phyloP scores from a whole-genome alignment of 2,888 invertebrate species.

The Alcis repandata region DNA sequence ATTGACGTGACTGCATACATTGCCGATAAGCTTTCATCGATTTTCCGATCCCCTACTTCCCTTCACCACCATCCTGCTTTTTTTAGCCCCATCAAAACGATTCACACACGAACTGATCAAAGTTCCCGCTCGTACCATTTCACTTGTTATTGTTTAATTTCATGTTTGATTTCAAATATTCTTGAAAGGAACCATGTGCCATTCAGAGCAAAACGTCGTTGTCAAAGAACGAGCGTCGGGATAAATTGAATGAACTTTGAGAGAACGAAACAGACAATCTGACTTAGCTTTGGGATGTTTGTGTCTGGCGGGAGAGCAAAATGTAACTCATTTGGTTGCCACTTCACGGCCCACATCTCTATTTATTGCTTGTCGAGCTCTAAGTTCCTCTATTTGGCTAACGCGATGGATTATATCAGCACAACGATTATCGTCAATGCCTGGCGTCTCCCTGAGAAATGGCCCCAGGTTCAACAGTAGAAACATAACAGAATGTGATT shows the following conservation, averaged over 20 bases:
- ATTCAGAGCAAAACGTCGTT: constrained; percentile 14
- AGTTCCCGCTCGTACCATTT: constrained; percentile 11
- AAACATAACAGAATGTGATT: constrained; percentile 4
- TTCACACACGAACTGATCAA: constrained; percentile 19
- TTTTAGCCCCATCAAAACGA: constrained; percentile 44
- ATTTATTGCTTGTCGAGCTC: constrained; percentile 10
- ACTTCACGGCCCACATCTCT: constrained; percentile 9
- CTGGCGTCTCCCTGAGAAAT: background rate
- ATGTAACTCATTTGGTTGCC: constrained; percentile 16
- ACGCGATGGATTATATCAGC: background rate
- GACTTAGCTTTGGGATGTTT: constrained; percentile 17
- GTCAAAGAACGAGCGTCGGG: constrained; percentile 18
- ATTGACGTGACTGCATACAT: constrained; percentile 67
- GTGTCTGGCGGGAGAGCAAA: constrained; percentile 4
- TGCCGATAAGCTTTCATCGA: constrained; percentile 65
- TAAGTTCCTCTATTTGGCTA: background rate
- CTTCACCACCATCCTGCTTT: constrained; percentile 48
- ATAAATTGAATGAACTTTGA: constrained; percentile 25
- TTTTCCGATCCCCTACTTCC: constrained; percentile 62
- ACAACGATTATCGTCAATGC: background rate
- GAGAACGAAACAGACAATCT: constrained; percentile 12
- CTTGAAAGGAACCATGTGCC: constrained; percentile 1
- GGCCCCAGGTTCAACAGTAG: background rate
- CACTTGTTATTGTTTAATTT: constrained; percentile 22
- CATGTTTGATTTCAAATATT: constrained; percentile 15